Evolutionary conservation across 2,888 invertebrate species (phyloP).

Genomic region (Leptinotarsa peninsularis): DNA sequence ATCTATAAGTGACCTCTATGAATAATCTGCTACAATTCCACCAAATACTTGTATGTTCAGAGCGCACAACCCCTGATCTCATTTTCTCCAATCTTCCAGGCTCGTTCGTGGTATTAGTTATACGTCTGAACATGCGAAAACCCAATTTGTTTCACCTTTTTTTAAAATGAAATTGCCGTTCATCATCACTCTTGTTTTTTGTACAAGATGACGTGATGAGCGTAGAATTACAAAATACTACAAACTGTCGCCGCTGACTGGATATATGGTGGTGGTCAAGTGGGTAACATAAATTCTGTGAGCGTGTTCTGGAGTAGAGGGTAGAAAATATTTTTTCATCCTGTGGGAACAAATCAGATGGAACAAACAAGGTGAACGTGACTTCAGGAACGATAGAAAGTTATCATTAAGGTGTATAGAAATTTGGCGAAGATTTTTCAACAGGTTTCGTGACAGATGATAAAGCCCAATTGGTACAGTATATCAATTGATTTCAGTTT

Average conservation of each 20-base stretch:
- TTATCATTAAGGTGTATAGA: too few species aligned
- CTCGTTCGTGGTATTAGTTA: not conserved
- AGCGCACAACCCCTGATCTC: not conserved
- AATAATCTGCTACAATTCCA: too few species aligned
- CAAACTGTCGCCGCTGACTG: constrained; percentile 14
- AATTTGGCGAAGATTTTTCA: too few species aligned
- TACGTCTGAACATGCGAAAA: constrained; percentile 3
- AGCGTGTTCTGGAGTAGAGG: constrained; percentile 1
- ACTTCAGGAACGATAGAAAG: too few species aligned
- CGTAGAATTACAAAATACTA: constrained; percentile 18
- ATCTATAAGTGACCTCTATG: too few species aligned
- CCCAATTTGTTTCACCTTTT: not conserved
- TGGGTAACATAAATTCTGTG: constrained; percentile 19
- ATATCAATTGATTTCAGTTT: too few species aligned
- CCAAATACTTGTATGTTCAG: too few species aligned
- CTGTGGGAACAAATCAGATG: constrained; percentile 1
- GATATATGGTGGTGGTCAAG: constrained; percentile 23
- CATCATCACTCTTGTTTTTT: constrained; percentile 15
- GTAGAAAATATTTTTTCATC: not conserved
- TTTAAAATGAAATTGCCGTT: not conserved
- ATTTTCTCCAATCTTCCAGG: not conserved
- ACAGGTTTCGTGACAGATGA: too few species aligned
- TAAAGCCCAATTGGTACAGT: too few species aligned
- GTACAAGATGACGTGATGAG: constrained; percentile 2
- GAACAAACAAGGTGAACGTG: not conserved